Conservation (phyloP, 2,888 invertebrate species). For the Rotaria socialis region DNA sequence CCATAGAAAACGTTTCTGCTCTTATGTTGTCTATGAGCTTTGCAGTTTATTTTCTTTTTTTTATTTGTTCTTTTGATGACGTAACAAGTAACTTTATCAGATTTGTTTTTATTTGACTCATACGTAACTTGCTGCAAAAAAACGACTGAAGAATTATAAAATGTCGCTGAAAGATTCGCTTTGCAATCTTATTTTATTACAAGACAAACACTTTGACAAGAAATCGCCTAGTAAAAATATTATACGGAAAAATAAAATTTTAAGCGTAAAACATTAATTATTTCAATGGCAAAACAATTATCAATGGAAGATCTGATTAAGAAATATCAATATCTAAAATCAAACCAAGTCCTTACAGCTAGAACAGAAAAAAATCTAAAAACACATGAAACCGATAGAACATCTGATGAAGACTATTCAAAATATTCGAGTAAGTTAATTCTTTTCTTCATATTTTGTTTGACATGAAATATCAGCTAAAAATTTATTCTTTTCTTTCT, state of each 20-base stretch:
- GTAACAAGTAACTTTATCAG: background rate
- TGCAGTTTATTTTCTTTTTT: background rate
- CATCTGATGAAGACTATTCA: background rate
- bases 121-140: background rate
- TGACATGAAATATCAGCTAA: no score
- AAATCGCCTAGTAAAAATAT: background rate
- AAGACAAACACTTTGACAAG: background rate
- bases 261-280: no score
- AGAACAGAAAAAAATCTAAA: background rate
- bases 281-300: background rate
- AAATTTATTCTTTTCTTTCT: background rate
- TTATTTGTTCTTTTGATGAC: background rate
- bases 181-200: background rate
- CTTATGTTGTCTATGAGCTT: background rate
- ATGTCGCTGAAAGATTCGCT: background rate
- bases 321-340: background rate
- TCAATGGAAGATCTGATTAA: background rate
- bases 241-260: no score
- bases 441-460: background rate
- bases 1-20: background rate
- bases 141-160: background rate
- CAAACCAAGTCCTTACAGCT: background rate
- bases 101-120: background rate
- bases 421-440: background rate
- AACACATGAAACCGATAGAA: background rate